Conservation (phyloP, 2,888 invertebrate genomes). For the Sthenelais limicola region DNA sequence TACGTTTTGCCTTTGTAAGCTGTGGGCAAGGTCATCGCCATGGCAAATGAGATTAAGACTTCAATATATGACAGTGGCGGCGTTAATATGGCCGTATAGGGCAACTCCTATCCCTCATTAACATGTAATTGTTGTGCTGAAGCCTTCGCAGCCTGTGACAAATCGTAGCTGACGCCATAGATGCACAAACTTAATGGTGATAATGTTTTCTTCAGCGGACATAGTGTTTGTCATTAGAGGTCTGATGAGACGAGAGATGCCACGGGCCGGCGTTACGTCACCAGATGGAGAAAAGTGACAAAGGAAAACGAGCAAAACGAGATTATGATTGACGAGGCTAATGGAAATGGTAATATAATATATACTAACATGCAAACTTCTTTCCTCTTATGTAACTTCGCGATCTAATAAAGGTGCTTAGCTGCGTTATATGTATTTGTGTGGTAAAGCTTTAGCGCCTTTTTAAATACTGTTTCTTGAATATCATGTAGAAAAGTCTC, state of each 20-base stretch:
- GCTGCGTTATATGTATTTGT: too few species aligned
- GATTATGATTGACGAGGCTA: too few species aligned
- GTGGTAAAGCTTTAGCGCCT: too few species aligned
- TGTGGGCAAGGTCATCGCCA: constrained; percentile 4
- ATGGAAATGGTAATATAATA: too few species aligned
- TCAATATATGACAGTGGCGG: constrained; percentile 11
- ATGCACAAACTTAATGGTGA: constrained; percentile 32
- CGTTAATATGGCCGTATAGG: not conserved
- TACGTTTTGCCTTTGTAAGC: constrained; percentile 5
- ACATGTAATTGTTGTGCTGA: constrained; percentile 24
- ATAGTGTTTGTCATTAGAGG: not conserved
- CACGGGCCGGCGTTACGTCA: not conserved
- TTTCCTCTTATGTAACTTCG: too few species aligned
- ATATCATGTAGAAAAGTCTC: too few species aligned
- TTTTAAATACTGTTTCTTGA: too few species aligned
- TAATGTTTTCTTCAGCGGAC: constrained; percentile 18
- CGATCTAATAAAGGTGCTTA: too few species aligned
- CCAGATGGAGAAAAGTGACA: too few species aligned
- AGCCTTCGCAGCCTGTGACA: not conserved
- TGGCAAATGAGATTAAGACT: constrained; percentile 24
- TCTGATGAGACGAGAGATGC: not conserved
- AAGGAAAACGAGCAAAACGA: too few species aligned
- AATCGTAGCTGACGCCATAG: constrained; percentile 19
- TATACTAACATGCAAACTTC: too few species aligned
- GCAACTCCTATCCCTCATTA: constrained; percentile 9